phyloP scores from a whole-genome alignment of 2,113 vertebrate species.

The Peromyscus maniculatus region DNA sequence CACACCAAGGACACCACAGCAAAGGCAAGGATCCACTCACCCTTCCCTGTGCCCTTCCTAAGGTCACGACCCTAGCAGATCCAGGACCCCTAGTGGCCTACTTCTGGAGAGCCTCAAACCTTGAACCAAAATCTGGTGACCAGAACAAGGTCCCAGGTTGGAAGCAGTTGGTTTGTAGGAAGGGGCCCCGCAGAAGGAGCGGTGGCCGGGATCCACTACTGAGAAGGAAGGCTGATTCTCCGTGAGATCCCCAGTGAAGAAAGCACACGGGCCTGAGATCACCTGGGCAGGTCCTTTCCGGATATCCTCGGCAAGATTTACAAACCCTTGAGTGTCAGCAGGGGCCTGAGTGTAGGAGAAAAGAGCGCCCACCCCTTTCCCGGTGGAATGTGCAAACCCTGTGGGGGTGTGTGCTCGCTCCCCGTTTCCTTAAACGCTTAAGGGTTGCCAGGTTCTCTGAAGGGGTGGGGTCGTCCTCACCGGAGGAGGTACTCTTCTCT shows the following conservation, averaged over 20 bases:
- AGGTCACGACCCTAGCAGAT: too few relatives aligned
- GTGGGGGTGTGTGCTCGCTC: neutral
- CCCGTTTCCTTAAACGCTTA: neutral
- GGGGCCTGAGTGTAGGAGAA: fast-evolving
- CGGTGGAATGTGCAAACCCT: fast-evolving
- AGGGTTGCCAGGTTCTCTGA: neutral
- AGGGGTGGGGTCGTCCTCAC: neutral
- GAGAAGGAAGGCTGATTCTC: fast-evolving
- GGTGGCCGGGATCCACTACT: fast-evolving
- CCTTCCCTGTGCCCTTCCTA: neutral
- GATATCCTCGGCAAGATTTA: neutral
- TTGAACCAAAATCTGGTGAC: neutral
- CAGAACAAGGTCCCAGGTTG: neutral
- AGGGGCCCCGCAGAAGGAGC: neutral
- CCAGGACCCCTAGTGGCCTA: fast-evolving
- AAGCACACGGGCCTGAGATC: fast-evolving
- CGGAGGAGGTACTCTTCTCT: neutral
- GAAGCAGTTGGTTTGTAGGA: neutral
- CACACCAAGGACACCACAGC: too few relatives aligned
- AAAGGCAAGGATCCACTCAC: neutral
- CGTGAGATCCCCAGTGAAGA: fast-evolving
- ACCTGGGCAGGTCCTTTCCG: fast-evolving
- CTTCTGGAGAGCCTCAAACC: neutral
- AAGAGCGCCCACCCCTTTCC: fast-evolving
- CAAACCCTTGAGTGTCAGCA: neutral